phyloP scores from a whole-genome alignment of 2,113 vertebrate genomes.

The Indri indri region DNA sequence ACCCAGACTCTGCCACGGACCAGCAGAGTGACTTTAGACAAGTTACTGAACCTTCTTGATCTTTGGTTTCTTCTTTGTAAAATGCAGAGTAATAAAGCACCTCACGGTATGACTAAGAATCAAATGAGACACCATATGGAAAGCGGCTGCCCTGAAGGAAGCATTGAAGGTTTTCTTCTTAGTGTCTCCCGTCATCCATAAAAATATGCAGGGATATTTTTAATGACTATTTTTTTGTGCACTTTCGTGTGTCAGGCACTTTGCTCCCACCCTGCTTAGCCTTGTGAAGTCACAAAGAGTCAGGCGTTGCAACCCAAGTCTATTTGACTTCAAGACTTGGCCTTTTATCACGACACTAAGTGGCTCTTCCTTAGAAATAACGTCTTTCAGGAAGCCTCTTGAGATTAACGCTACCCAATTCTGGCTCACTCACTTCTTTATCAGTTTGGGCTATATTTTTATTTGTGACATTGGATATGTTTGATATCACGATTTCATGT shows the following conservation, averaged over 20 bases:
- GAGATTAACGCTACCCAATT: not conserved
- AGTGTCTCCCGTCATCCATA: too few species aligned
- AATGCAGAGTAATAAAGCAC: not conserved
- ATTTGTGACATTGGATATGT: not conserved
- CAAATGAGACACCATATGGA: not conserved
- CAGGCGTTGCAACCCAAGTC: not conserved
- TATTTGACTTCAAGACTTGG: not conserved
- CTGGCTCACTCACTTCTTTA: not conserved
- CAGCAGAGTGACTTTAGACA: not conserved
- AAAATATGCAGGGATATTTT: not conserved
- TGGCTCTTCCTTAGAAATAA: not conserved
- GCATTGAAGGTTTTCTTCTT: not conserved
- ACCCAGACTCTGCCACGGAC: not conserved
- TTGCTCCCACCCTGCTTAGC: not conserved
- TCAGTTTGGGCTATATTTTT: not conserved
- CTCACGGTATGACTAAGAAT: not conserved
- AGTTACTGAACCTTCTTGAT: not conserved
- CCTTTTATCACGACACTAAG: not conserved
- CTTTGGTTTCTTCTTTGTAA: not conserved
- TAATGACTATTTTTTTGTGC: not conserved
- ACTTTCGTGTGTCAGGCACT: fast-evolving
- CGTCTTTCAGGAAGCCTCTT: not conserved
- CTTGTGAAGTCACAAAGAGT: not conserved
- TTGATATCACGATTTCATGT: not conserved
- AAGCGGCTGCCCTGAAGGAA: not conserved